These are phyloP conservation scores for Dipodomys merriami DNA, from an alignment of 2,113 vertebrate genomes.

Conservation along the genomic window DNA sequence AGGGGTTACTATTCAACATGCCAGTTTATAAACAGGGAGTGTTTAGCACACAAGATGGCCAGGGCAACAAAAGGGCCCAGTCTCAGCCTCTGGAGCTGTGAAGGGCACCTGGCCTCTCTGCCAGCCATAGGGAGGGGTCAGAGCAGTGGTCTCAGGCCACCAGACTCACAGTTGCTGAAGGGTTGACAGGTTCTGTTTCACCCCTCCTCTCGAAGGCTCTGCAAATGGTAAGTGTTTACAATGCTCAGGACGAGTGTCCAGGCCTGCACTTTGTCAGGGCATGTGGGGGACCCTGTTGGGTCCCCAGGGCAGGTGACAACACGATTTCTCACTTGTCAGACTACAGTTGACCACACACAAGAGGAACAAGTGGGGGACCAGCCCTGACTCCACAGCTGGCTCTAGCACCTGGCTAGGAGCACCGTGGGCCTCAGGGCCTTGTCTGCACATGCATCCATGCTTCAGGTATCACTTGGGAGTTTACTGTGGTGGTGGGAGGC, in stretches of 20 bases:
- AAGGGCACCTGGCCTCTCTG: background rate
- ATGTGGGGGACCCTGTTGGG: too few species aligned
- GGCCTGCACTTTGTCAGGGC: conserved; percentile 89
- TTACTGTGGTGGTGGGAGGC: rapidly evolving
- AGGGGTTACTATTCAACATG: too few species aligned
- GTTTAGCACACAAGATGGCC: too few species aligned
- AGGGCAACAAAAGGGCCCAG: too few species aligned
- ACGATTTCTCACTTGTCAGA: background rate
- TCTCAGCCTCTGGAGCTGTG: too few species aligned
- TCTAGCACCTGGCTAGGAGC: background rate
- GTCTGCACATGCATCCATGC: background rate
- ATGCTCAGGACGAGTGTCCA: conserved; percentile 91
- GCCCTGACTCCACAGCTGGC: too few species aligned
- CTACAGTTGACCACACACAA: background rate
- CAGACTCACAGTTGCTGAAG: conserved; percentile 91
- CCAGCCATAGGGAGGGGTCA: too few species aligned
- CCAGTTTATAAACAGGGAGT: background rate
- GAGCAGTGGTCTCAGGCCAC: conserved; percentile 81
- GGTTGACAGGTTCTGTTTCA: conserved; percentile 80
- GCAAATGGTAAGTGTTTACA: conserved; percentile 91
- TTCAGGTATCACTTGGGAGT: too few species aligned
- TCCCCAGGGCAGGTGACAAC: too few species aligned
- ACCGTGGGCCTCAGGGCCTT: background rate
- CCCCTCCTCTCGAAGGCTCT: conserved; percentile 79
- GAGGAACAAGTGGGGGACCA: background rate